Evolutionary conservation across 1,140 invertebrate genomes (phyloP).

Genomic region (Mercenaria mercenaria): DNA sequence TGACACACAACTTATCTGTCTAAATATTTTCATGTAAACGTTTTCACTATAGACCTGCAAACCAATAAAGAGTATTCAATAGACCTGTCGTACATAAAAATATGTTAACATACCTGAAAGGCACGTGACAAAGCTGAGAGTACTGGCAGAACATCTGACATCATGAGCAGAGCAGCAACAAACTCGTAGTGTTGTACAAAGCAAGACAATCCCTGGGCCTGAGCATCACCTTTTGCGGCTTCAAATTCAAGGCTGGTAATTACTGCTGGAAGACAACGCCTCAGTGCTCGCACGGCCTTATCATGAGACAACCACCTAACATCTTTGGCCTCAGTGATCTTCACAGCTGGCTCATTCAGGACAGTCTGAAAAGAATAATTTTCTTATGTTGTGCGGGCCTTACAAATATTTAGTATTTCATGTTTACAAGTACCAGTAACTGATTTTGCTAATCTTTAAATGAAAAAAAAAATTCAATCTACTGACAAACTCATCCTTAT

Average conservation of each 20-base stretch:
- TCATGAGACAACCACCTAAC: slow-evolving; percentile 1
- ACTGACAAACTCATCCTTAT: no score
- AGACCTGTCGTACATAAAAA: background rate
- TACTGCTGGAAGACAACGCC: background rate
- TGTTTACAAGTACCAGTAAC: no score
- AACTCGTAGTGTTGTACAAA: background rate
- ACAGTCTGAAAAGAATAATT: no score
- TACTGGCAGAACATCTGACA: background rate
- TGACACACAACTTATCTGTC: background rate
- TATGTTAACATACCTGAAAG: background rate
- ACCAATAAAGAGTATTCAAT: background rate
- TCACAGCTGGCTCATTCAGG: no score
- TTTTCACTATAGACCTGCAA: no score
- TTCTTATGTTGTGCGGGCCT: no score
- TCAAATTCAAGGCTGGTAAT: background rate
- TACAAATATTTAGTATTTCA: no score
- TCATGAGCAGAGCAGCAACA: background rate
- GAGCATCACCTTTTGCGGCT: background rate
- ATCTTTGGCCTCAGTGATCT: background rate
- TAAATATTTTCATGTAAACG: no score
- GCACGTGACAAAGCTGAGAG: background rate
- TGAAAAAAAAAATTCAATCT: no score
- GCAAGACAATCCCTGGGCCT: background rate
- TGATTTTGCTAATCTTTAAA: no score
- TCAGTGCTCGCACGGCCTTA: background rate